Evolutionary conservation across 92 coral and sea anemone genomes (phyloP).

Genomic region (Epizoanthus illoricatus): DNA sequence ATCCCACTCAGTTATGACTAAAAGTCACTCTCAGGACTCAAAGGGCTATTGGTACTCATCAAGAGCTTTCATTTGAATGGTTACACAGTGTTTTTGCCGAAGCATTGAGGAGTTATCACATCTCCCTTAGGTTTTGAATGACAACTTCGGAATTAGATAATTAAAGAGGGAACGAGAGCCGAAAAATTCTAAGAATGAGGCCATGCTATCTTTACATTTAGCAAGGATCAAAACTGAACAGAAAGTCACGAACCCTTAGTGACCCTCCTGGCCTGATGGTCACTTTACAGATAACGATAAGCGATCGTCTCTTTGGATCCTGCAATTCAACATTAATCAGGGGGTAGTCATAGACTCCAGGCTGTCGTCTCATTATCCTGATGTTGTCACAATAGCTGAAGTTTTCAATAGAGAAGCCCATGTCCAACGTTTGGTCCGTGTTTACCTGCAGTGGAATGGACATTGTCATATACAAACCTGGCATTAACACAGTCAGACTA

Average conservation of each 20-base stretch:
- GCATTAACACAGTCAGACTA: no score
- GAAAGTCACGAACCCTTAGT: constrained; percentile 60
- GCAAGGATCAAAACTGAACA: background rate
- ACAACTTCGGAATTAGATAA: background rate
- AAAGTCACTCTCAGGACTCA: no score
- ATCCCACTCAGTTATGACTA: no score
- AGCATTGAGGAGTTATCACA: no score
- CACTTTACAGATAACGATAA: constrained; percentile 73
- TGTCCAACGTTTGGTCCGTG: constrained; percentile 74
- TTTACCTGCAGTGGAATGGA: constrained; percentile 65
- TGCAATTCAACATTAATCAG: constrained; percentile 77
- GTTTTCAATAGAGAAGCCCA: constrained; percentile 82
- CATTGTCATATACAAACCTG: background rate
- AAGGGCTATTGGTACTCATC: no score
- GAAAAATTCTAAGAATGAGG: no score
- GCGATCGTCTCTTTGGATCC: constrained; percentile 73
- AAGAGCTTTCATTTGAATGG: no score
- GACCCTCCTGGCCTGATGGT: constrained; percentile 86
- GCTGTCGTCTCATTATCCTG: constrained; percentile 64
- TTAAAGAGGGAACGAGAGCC: no score
- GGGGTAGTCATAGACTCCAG: constrained; percentile 71
- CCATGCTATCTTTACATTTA: no score
- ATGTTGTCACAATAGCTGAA: constrained; percentile 80
- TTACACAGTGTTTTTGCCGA: no score
- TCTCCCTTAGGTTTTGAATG: background rate